Percentiles rank a stretch among this genome's conserved stretches.
Evolutionary conservation across 2,113 vertebrate species (phyloP).

Genomic region (Dasypus novemcinctus): DNA sequence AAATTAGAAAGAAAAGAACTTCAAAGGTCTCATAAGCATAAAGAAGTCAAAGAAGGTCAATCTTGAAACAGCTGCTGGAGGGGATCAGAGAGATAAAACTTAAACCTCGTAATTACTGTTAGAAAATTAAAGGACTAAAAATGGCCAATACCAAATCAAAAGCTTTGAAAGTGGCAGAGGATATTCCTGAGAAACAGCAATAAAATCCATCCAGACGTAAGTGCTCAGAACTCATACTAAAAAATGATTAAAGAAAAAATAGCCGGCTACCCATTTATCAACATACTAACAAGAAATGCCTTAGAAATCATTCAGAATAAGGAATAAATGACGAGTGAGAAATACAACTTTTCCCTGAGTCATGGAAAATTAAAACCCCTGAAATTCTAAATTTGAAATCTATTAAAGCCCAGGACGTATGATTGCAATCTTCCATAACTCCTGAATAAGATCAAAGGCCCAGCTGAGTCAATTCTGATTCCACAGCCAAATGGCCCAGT

Average conservation of each 20-base stretch:
- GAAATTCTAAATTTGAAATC: neutral
- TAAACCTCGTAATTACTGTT: slow-evolving; percentile 61
- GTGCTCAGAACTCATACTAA: slow-evolving; percentile 8
- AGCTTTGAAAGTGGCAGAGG: neutral
- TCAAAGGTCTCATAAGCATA: slow-evolving; percentile 74
- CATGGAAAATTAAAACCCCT: neutral
- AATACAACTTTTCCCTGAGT: neutral
- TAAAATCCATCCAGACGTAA: slow-evolving; percentile 20
- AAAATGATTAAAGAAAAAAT: slow-evolving; percentile 23
- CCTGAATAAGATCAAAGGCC: neutral
- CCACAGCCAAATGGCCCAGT: neutral
- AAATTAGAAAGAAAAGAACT: slow-evolving; percentile 65
- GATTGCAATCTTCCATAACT: neutral
- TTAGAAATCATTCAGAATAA: slow-evolving; percentile 1
- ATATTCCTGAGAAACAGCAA: slow-evolving; percentile 14
- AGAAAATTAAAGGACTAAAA: slow-evolving; percentile 72
- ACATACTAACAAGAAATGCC: neutral
- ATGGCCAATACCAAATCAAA: slow-evolving; percentile 52
- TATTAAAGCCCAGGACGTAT: neutral
- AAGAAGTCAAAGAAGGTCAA: slow-evolving; percentile 69
- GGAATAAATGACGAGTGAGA: neutral
- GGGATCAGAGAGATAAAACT: slow-evolving; percentile 70
- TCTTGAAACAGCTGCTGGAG: slow-evolving; percentile 65
- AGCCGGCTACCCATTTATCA: neutral
- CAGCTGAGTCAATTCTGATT: neutral